Percentiles rank a stretch among this genome's conserved stretches.
These are phyloP conservation scores for Pelecanoides urinatrix DNA, from an alignment of 2,113 vertebrate genomes.

Conservation along the genomic window DNA sequence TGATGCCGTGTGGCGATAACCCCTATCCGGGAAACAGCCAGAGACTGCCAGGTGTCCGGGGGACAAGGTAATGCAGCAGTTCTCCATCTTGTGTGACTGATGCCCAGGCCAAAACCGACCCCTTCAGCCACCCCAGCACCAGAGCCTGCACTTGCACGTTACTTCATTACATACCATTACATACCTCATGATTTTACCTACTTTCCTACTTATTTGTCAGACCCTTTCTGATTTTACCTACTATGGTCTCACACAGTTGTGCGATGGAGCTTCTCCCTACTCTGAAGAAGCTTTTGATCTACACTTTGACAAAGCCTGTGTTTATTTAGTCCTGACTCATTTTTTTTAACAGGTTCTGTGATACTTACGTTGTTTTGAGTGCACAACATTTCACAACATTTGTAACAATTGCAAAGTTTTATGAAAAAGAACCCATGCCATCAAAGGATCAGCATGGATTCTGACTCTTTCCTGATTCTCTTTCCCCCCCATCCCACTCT, in stretches of 20 bases:
- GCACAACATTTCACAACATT: background rate
- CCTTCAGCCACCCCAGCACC: background rate
- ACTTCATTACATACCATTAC: background rate
- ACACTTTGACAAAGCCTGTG: background rate
- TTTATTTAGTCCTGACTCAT: background rate
- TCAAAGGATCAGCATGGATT: background rate
- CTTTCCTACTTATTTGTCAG: too few relatives aligned
- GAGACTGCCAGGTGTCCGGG: fast-evolving
- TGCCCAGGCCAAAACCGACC: background rate
- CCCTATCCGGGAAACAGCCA: too few relatives aligned
- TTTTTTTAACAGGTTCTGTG: background rate
- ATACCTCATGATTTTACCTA: background rate
- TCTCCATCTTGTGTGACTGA: background rate
- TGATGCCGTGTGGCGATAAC: background rate
- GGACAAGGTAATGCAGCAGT: too few relatives aligned
- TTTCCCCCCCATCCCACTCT: background rate
- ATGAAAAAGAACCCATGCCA: background rate
- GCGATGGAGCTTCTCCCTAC: background rate
- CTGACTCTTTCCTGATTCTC: background rate
- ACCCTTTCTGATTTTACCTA: background rate
- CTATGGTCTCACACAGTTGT: fast-evolving
- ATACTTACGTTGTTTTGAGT: background rate
- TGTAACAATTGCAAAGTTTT: background rate
- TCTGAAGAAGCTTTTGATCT: background rate
- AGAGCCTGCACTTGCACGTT: background rate